These are phyloP conservation scores for Vespertilio murinus DNA, from an alignment of 2,797 vertebrate species.

Conservation along the genomic window DNA sequence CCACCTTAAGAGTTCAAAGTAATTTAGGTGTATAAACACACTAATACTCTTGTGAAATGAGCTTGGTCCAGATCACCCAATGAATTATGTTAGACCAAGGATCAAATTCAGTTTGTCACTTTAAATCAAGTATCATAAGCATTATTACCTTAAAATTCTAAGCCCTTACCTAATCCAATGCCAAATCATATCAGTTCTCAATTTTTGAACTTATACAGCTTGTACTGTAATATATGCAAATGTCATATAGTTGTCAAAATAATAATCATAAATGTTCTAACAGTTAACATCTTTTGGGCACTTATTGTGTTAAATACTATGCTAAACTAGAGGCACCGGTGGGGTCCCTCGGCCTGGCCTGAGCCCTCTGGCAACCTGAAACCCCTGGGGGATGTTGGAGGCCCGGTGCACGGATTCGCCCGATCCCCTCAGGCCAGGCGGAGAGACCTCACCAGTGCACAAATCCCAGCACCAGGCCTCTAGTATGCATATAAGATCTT, in stretches of 20 bases:
- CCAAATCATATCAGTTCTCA: background rate
- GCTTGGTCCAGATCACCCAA: background rate
- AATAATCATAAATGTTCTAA: background rate
- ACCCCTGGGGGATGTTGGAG: too few relatives aligned
- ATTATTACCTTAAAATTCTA: constrained; percentile 38
- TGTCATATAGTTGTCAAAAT: background rate
- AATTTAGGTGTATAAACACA: constrained; percentile 35
- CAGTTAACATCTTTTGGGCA: background rate
- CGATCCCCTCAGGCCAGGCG: too few relatives aligned
- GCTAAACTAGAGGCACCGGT: background rate
- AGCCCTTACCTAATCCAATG: constrained; percentile 31
- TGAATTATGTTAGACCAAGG: background rate
- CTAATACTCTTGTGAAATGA: constrained; percentile 37
- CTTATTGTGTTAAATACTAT: background rate
- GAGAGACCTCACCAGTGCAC: too few relatives aligned
- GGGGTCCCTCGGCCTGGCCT: too few relatives aligned
- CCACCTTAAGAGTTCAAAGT: constrained; percentile 25
- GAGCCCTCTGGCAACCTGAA: too few relatives aligned
- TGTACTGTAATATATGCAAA: background rate
- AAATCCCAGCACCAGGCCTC: too few relatives aligned
- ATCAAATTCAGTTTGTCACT: constrained; percentile 50
- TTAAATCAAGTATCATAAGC: constrained; percentile 50
- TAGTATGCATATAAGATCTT: too few relatives aligned
- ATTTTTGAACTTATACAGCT: constrained; percentile 13
- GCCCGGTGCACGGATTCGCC: too few relatives aligned